Evolutionary conservation across 2,797 vertebrate genomes (phyloP).

Genomic region (Acanthurus tractus): DNA sequence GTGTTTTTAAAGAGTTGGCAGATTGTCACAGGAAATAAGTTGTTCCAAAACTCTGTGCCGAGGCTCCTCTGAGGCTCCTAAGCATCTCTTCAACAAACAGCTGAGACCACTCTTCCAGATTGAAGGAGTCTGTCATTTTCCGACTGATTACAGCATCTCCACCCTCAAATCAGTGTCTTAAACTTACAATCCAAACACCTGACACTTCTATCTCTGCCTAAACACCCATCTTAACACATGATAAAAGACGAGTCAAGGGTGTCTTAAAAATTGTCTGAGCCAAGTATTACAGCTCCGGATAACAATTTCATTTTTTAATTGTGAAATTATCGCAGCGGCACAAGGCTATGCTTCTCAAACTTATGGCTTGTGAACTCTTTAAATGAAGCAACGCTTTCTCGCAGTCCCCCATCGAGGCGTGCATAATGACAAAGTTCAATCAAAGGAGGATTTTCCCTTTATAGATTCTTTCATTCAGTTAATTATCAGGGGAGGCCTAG

Average conservation of each 20-base stretch:
- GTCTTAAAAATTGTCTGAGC: neutral
- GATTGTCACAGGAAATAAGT: neutral
- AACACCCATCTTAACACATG: constrained; percentile 2
- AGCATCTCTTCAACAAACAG: constrained; percentile 14
- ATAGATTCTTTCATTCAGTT: constrained; percentile 54
- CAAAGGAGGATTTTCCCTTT: constrained; percentile 53
- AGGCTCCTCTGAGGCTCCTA: constrained; percentile 6
- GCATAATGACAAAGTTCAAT: constrained; percentile 51
- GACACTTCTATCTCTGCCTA: neutral
- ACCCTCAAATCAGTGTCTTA: constrained; percentile 35
- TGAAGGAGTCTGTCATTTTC: constrained; percentile 24
- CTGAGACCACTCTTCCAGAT: constrained; percentile 25
- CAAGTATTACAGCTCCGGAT: neutral
- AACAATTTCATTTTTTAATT: constrained; percentile 25
- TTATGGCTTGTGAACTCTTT: constrained; percentile 43
- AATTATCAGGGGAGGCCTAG: constrained; percentile 48
- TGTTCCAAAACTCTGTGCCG: neutral
- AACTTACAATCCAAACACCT: constrained; percentile 7
- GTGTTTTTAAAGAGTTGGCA: neutral
- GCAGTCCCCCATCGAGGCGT: constrained; percentile 23
- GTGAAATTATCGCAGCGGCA: constrained; percentile 21
- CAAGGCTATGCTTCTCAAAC: constrained; percentile 31
- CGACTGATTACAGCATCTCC: constrained; percentile 32
- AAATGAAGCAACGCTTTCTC: constrained; percentile 43
- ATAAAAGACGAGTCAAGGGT: neutral